Base-by-base conservation (phyloP, 2,888 invertebrate species). In the Lacanobia wlatinum region DNA sequence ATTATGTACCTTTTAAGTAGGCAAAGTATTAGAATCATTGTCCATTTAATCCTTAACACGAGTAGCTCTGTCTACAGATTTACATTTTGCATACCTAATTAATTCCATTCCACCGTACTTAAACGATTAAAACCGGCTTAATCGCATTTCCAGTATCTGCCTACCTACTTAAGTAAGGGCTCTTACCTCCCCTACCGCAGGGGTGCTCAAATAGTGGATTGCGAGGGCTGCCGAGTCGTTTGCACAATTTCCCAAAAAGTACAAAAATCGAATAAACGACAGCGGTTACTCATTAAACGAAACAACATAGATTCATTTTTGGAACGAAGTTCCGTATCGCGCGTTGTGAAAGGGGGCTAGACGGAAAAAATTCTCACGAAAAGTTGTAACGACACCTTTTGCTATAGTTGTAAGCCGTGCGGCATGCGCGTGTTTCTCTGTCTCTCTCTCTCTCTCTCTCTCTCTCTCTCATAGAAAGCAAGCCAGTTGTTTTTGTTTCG, bases 71-170 rank as follows among this genome's bases (percentile, higher is more conserved):
- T 43, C 10, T 23, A 56, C 34, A 53, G 16, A 28, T 55, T 56
- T 38, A 52, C n/a, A 76, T 58, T 52, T 61, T 73, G 40, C 55
- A 56, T 56, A 18, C 48, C 8, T 48, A n/a, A 52, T 66, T 28
- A 38, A 76, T 66, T 59, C 28, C 0, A 18, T 43, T 58, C 23
- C 23, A 8, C n/a, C 50, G 50, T 59, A 52, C 50, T 59, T 46
- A 52, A 21, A 48, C 43, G 43, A 58, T 70, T 62, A 77, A 56
- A 61, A 46, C 43, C 38, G 28, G 34, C 68, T 55, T 70, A 77
- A 70, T 75, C 28, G 38, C 18, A 14, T 69, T 70, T 58, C 2
- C 21, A 34, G 16, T 23, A 62, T 18, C 23, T 40, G 38, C n/a
- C 23, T 53, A 18, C 28, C 18, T 9, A 55, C 2, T 46, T 56